Evolutionary conservation across 92 coral and sea anemone genomes (phyloP).

Genomic region (Anthopleura xanthogrammica): DNA sequence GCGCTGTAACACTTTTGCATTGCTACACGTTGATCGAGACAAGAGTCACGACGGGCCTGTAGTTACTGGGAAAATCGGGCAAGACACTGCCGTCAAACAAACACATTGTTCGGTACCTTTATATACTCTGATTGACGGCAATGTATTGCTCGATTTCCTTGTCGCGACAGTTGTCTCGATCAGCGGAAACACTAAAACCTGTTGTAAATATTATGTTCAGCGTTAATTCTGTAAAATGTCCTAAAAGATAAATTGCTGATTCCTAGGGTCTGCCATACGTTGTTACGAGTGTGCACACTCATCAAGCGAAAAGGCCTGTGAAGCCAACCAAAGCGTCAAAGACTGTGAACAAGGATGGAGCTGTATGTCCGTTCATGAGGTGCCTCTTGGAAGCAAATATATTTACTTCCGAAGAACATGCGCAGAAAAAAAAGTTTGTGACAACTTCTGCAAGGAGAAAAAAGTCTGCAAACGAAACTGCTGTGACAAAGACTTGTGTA

Average conservation of each 20-base stretch:
- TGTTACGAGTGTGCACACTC: slow-evolving; percentile 54
- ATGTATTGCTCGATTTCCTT: too few relatives aligned
- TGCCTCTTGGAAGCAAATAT: slow-evolving; percentile 26
- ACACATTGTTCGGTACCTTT: too few relatives aligned
- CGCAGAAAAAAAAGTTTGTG: slow-evolving; percentile 42
- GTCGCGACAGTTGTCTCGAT: too few relatives aligned
- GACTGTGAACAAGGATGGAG: slow-evolving; percentile 45
- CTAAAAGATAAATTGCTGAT: not conserved
- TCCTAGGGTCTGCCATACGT: not conserved
- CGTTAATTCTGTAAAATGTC: too few relatives aligned
- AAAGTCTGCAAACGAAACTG: slow-evolving; percentile 32
- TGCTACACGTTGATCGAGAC: too few relatives aligned
- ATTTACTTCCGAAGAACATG: slow-evolving; percentile 46
- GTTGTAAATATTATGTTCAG: too few relatives aligned
- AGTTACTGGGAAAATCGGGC: too few relatives aligned
- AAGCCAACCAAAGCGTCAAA: not conserved
- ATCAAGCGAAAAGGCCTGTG: slow-evolving; percentile 29
- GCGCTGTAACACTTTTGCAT: too few relatives aligned
- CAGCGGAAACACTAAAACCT: too few relatives aligned
- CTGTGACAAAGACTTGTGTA: slow-evolving; percentile 48
- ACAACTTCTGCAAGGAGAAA: slow-evolving; percentile 45
- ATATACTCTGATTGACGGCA: too few relatives aligned
- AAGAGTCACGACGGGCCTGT: too few relatives aligned
- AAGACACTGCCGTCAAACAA: too few relatives aligned
- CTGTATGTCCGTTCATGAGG: slow-evolving; percentile 41